Evolutionary conservation across 1,140 invertebrate genomes (phyloP).

Genomic region (Hesperophylax magnus): DNA sequence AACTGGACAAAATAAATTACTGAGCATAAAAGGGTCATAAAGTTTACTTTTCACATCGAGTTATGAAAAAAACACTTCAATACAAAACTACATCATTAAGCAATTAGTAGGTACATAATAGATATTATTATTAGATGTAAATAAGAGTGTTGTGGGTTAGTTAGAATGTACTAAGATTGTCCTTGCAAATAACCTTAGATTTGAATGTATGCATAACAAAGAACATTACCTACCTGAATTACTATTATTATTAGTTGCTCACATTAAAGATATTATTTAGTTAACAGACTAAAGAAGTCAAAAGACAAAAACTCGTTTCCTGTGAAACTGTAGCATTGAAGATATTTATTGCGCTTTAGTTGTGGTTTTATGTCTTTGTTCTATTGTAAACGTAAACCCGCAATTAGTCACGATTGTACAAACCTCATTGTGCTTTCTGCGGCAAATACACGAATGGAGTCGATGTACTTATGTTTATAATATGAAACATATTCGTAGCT

Average conservation of each 20-base stretch:
- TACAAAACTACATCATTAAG: not conserved
- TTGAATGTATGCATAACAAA: slow-evolving; percentile 35
- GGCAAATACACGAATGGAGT: not conserved
- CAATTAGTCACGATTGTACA: slow-evolving; percentile 20
- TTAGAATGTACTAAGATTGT: not conserved
- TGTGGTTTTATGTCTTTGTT: slow-evolving; percentile 27
- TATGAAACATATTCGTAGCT: too few relatives aligned
- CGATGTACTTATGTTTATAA: too few relatives aligned
- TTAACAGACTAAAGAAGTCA: slow-evolving; percentile 1
- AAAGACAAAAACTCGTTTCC: slow-evolving; percentile 41
- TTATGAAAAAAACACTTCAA: not conserved
- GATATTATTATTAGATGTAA: too few relatives aligned
- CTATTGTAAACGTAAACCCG: not conserved
- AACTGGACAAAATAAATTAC: not conserved
- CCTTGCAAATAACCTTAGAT: slow-evolving; percentile 39
- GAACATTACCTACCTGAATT: slow-evolving; percentile 19
- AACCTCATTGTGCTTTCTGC: slow-evolving; percentile 24
- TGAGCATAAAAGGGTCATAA: slow-evolving; percentile 4
- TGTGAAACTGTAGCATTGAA: slow-evolving; percentile 25
- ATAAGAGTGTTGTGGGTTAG: too few relatives aligned
- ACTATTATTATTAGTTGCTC: slow-evolving; percentile 7
- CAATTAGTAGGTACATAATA: too few relatives aligned
- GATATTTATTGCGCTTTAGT: slow-evolving; percentile 17
- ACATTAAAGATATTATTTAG: slow-evolving; percentile 35
- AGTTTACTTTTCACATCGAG: not conserved